Conservation (phyloP, 2,113 vertebrate genomes). For the Tachysurus vachellii region DNA sequence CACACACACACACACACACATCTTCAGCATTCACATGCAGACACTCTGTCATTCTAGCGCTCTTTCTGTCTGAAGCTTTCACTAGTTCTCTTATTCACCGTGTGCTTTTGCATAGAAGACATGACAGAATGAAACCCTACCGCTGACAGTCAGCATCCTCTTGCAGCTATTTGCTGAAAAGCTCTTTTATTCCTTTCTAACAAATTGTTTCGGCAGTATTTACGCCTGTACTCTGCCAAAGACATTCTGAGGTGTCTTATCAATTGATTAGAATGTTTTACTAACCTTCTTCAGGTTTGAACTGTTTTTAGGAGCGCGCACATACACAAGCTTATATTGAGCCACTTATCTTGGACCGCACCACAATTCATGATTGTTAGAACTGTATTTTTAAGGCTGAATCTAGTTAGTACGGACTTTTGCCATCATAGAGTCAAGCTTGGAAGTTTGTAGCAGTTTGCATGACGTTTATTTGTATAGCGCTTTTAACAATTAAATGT, state of each 20-base stretch:
- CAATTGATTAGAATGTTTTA: neutral
- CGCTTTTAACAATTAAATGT: no score
- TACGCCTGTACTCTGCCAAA: neutral
- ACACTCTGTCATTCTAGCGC: neutral
- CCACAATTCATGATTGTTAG: neutral
- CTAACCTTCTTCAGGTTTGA: neutral
- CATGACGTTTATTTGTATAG: neutral
- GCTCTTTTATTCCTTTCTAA: slow-evolving; percentile 16
- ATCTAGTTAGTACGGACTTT: neutral
- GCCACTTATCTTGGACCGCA: neutral
- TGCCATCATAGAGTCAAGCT: neutral
- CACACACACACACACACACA: slow-evolving; percentile 14
- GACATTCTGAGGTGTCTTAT: neutral
- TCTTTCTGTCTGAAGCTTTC: neutral
- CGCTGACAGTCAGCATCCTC: slow-evolving; percentile 30
- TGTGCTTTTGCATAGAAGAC: slow-evolving; percentile 6
- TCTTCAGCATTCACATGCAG: neutral
- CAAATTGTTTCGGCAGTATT: slow-evolving; percentile 6
- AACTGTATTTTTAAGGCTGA: neutral
- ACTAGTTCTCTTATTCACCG: neutral
- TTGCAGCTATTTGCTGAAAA: slow-evolving; percentile 33
- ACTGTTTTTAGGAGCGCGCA: neutral
- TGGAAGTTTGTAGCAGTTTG: neutral
- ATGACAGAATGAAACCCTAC: neutral
- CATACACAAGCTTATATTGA: neutral